phyloP scores from a whole-genome alignment of 2,888 invertebrate genomes.

The Eudemis profundana region DNA sequence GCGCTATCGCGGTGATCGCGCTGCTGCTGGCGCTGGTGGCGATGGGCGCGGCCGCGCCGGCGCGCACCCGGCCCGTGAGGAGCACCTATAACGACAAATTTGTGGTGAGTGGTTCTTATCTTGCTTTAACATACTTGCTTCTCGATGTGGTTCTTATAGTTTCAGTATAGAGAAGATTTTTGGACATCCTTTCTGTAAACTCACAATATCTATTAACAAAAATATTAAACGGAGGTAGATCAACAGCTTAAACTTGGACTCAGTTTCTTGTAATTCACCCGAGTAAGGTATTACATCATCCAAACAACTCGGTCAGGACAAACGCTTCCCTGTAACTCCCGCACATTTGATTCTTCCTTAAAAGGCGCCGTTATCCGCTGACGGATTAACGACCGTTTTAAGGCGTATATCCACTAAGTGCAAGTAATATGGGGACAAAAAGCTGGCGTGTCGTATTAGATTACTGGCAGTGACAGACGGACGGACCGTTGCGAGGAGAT shows the following conservation, averaged over 20 bases:
- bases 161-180: no score
- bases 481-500: constrained; percentile 78
- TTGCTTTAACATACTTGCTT: no score
- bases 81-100: constrained; percentile 65
- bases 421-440: constrained; percentile 80
- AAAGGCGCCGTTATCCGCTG: constrained; percentile 68
- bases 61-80: constrained; percentile 60
- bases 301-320: constrained; percentile 33
- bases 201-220: background rate
- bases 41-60: constrained; percentile 69
- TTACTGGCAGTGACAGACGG: constrained; percentile 82
- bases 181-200: background rate
- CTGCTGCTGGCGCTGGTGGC: constrained; percentile 69
- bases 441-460: constrained; percentile 84
- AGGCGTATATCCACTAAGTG: constrained; percentile 74
- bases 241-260: background rate
- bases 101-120: constrained; percentile 65
- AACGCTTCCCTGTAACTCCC: constrained; percentile 59
- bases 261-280: background rate
- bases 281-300: background rate
- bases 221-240: background rate
- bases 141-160: no score
- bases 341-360: constrained; percentile 69
- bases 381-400: constrained; percentile 74
- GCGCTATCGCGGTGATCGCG: constrained; percentile 63